Evolutionary conservation across 2,797 vertebrate species (phyloP).

Genomic region (Podargus strigoides): DNA sequence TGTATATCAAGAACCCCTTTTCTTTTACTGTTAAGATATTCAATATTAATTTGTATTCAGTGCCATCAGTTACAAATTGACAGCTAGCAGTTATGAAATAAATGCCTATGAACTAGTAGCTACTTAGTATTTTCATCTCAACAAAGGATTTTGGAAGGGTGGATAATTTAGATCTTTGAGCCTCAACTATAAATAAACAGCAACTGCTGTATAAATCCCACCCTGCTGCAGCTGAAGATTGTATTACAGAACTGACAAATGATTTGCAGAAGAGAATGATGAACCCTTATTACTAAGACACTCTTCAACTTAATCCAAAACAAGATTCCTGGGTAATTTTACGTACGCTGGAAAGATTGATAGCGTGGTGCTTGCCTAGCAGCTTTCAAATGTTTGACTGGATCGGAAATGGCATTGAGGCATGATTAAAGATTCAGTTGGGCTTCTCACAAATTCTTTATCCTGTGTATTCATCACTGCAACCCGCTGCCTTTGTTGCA

Average conservation of each 20-base stretch:
- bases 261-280: slow-evolving; percentile 66
- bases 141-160: slow-evolving; percentile 50
- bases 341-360: slow-evolving; percentile 63
- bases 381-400: slow-evolving; percentile 71
- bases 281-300: slow-evolving; percentile 68
- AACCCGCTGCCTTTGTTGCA: slow-evolving; percentile 68
- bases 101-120: slow-evolving; percentile 48
- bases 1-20: slow-evolving; percentile 19
- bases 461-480: slow-evolving; percentile 74
- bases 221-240: slow-evolving; percentile 42
- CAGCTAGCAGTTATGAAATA: slow-evolving; percentile 61
- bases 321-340: slow-evolving; percentile 72
- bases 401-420: slow-evolving; percentile 56
- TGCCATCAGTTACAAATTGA: slow-evolving; percentile 49
- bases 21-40: slow-evolving; percentile 57
- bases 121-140: slow-evolving; percentile 57
- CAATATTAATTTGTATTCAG: slow-evolving; percentile 66
- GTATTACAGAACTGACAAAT: slow-evolving; percentile 67
- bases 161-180: slow-evolving; percentile 53
- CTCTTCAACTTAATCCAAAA: slow-evolving; percentile 77
- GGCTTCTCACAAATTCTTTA: slow-evolving; percentile 71
- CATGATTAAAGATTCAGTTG: slow-evolving; percentile 56
- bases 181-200: slow-evolving; percentile 57
- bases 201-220: slow-evolving; percentile 49
- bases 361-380: slow-evolving; percentile 63